These are phyloP conservation scores for Murina feae DNA, from an alignment of 2,113 vertebrate species.

Conservation along the genomic window DNA sequence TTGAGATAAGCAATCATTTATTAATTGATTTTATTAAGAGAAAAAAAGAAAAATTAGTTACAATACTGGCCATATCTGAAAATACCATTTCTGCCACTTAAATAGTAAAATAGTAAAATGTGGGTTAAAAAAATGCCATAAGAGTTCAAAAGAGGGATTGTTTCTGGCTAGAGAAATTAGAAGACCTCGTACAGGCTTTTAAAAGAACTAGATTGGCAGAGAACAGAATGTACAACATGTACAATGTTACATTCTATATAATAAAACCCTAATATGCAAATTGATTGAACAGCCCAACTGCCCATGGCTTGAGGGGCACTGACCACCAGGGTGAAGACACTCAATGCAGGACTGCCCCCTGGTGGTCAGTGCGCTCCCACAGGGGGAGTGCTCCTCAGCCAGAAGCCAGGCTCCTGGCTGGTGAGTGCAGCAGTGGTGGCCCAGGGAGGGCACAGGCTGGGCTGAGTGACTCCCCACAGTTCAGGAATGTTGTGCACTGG, in stretches of 20 bases:
- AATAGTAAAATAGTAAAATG: neutral
- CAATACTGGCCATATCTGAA: neutral
- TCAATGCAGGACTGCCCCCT: too few relatives aligned
- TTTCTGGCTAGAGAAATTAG: neutral
- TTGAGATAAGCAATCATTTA: slow-evolving; percentile 10
- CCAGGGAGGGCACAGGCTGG: too few relatives aligned
- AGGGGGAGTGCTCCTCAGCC: too few relatives aligned
- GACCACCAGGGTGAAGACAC: too few relatives aligned
- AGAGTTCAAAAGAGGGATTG: slow-evolving; percentile 7
- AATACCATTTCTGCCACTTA: neutral
- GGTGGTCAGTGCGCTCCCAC: too few relatives aligned
- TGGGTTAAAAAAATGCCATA: neutral
- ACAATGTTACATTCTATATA: neutral
- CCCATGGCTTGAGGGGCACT: too few relatives aligned
- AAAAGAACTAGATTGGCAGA: neutral
- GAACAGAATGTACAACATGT: neutral
- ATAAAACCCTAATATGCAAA: too few relatives aligned
- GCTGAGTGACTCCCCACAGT: too few relatives aligned
- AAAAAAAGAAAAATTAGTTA: neutral
- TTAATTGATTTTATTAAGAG: neutral
- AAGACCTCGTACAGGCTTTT: neutral
- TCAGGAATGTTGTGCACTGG: too few relatives aligned
- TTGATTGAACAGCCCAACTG: accelerated
- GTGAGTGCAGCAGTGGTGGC: too few relatives aligned
- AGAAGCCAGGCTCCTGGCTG: too few relatives aligned